Evolutionary conservation across 2,888 invertebrate species (phyloP), one percentile per base, ranked within the genome.

Genomic region (Apamea anceps): DNA sequence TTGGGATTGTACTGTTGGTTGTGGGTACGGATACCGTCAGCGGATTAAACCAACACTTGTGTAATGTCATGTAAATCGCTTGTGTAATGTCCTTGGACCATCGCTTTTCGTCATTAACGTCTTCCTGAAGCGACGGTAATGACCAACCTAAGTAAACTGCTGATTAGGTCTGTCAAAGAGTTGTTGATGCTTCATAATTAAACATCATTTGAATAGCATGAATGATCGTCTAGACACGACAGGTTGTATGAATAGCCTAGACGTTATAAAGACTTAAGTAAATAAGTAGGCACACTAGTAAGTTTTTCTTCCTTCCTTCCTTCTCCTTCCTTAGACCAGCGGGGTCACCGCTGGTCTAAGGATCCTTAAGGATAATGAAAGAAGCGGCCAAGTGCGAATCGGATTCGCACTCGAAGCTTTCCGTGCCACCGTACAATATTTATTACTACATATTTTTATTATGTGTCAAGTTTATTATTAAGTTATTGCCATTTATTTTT

Each of bases 1-100:
- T 60, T 93, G 89, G 88, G 90, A 79, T 90, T 88, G 89, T 91
- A 85, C 85, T 84, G 83, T 84, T 77, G 79, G 83, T 81, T 85
- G 87, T 84, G 87, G 88, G 88, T 86, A 86, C 79, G 75, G 75
- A 76, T 81, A 86, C 77, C 80, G 51, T 75, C 75, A 63, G 70
- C 10, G 60, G 67, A 80, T 84, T 81, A 72, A 37, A 51, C n/a
- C n/a, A 72, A 71, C 68, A 76, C 68, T 66, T 70, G 51, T 51
- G 51, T 51, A 51, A 51, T 74, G 25, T 79, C 57, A 57, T 51
- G 48, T 65, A 75, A 75, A 77, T 51, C 70, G 75, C 72, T 83
- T 54, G 63, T 81, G 28, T 57, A 63, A 74, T 67, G 28, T 62
- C 32, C 37, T 67, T 87, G 79, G 67, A 66, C 62, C 76, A 76